Evolutionary conservation across 2,888 invertebrate species (phyloP), one percentile per base, ranked within the genome.

Genomic region (Drosophila maculinotata): DNA sequence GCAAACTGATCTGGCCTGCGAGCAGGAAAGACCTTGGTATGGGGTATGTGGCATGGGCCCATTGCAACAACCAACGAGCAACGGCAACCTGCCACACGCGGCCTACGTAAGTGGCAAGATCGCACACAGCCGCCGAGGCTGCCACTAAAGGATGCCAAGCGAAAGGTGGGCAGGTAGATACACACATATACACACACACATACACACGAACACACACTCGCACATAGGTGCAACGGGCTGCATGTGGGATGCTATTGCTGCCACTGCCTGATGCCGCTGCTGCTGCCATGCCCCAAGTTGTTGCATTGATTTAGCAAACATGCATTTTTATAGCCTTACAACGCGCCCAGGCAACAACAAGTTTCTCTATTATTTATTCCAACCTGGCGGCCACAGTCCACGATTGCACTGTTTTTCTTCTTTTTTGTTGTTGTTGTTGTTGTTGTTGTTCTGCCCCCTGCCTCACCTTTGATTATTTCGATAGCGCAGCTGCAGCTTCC

Each of bases 301-400:
- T 86, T 89, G 89, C 89, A 88, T 88, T 88, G 87, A 88, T 88
- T 88, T 89, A 88, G 76, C 83, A 79, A 89, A 88, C 89, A 88
- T 89, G 85, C 80, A 76, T 79, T 85, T 83, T 85, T 87, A 75
- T 81, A 79, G 85, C 73, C 85, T 79, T 85, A 81, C 80, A 81
- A 87, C 85, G 80, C 80, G 80, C 78, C 87, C 87, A 81, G 74
- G 72, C 74, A 73, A 64, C 81, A 87, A 87, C 87, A 75, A 87
- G 87, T 82, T 87, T 85, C 82, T 87, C 87, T 75, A 87, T 82
- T 82, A 87, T 82, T 87, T 82, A 87, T 87, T 69, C 82, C 68
- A 53, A 53, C 64, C 87, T 87, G 71, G 68, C 81, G 85, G 87
- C 68, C 69, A 56, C 52, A 68, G 71, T 76, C 63, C 79, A 69